Evolutionary conservation across 2,888 invertebrate genomes (phyloP).

Genomic region (Koerneria pararmatus): DNA sequence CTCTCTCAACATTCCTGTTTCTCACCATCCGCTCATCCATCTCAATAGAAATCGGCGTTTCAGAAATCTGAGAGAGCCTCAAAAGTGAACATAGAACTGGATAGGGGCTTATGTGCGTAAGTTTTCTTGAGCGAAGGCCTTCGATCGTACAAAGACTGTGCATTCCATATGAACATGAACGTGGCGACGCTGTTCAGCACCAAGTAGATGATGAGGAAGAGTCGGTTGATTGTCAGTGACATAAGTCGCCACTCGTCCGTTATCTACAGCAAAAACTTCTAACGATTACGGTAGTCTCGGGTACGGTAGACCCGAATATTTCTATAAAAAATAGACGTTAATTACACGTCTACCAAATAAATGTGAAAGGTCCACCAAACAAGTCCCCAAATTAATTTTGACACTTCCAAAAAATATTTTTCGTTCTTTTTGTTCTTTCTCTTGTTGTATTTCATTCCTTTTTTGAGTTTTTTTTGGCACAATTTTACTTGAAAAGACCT

Average conservation of each 20-base stretch:
- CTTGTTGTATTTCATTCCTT: not conserved
- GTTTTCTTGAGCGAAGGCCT: slow-evolving; percentile 20
- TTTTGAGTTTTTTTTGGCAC: no score
- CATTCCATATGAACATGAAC: slow-evolving; percentile 12
- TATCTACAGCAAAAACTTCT: slow-evolving; percentile 29
- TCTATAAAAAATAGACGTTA: no score
- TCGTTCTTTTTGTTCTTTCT: no score
- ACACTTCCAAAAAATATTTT: no score
- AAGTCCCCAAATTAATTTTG: no score
- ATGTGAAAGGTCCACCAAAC: not conserved
- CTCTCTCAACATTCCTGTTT: no score
- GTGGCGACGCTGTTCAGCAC: slow-evolving; percentile 33
- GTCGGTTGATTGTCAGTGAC: slow-evolving; percentile 40
- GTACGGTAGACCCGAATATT: no score
- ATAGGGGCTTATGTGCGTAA: slow-evolving; percentile 37
- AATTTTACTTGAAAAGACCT: no score
- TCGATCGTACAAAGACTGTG: slow-evolving; percentile 15
- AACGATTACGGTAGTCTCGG: no score
- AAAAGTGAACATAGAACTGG: slow-evolving; percentile 28
- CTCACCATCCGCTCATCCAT: no score
- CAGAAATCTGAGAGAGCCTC: slow-evolving; percentile 25
- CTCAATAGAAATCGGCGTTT: not conserved
- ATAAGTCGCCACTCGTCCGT: slow-evolving; percentile 46
- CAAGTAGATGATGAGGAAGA: slow-evolving; percentile 38
- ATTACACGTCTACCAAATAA: not conserved